Base-by-base conservation (phyloP, 1,140 invertebrate species). In the Bombus waltoni region DNA sequence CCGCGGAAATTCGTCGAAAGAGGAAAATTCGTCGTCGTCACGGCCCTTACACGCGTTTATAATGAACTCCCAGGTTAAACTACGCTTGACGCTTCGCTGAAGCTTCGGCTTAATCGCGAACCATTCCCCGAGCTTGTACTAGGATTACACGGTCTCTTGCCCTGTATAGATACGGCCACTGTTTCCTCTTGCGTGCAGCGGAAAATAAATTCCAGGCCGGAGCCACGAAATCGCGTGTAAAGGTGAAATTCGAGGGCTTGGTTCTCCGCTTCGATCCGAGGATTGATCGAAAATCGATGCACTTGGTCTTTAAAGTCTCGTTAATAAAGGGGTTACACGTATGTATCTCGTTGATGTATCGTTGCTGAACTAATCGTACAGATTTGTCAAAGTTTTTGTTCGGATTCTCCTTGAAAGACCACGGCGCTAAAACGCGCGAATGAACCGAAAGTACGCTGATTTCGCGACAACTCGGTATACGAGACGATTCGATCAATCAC, bases 401-500 rank as follows among this genome's bases (percentile, higher is more conserved):
- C 32, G 10, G 35, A 9, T 25, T 22, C 66, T 25, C 32, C 6
- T n/a, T 13, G 28, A n/a, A n/a, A 13, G 28, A 62, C 13, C 1
- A 0, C 13, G 2, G 28, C 13, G 0, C 11, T n/a, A 62, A 62
- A n/a, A 62, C 11, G 10, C 0, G 59, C 1, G 59, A n/a, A n/a
- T n/a, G 1, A 11, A n/a, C 11, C 0, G 2, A 11, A n/a, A n/a
- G 11, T n/a, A 13, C 11, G 59, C 2, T n/a, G 10, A n/a, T n/a
- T 62, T n/a, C n/a, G 2, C 25, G 18, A 3, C 9, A 25, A 59
- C 57, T 10, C 57, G 25, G 28, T 59, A 9, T 10, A 3, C 0
- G 10, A 13, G 18, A 53, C 22, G 6, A 22, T 22, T 22, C 18
- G 6, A 6, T 53, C 22, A 22, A 6, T 53, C 22, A 22, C 5